Conservation (phyloP, 2,113 vertebrate genomes). For the Lagopus leucura region DNA sequence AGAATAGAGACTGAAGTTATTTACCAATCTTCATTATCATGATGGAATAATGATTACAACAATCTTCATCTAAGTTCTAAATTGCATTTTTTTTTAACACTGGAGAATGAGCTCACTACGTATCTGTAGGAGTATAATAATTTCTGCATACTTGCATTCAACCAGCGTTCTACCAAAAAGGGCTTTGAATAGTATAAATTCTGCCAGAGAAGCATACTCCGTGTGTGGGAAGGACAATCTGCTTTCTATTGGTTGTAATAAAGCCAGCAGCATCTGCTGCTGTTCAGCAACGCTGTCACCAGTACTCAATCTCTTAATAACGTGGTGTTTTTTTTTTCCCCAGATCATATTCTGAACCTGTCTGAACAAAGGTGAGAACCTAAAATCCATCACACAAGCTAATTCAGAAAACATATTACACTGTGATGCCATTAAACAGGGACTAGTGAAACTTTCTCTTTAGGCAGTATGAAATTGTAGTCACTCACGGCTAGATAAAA, state of each 20-base stretch:
- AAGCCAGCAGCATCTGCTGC: constrained; percentile 40
- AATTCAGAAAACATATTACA: neutral
- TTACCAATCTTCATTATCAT: neutral
- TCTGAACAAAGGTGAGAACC: neutral
- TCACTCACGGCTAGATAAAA: neutral
- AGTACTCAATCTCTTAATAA: constrained; percentile 23
- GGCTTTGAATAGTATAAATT: neutral
- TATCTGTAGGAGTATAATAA: neutral
- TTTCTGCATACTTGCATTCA: neutral
- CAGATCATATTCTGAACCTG: neutral
- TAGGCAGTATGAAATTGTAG: neutral
- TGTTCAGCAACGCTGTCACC: neutral
- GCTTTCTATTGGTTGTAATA: constrained; percentile 38
- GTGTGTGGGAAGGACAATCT: constrained; percentile 45
- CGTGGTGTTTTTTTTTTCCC: neutral
- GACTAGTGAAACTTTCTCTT: neutral
- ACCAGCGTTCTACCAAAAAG: neutral
- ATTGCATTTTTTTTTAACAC: neutral
- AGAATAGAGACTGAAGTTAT: neutral
- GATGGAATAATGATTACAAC: neutral
- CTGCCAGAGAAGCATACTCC: constrained; percentile 20
- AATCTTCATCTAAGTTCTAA: neutral
- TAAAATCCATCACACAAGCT: neutral
- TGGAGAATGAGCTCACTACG: neutral
- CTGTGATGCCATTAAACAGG: neutral